A percentile compares a stretch with the other conserved stretches of the same genome.
phyloP scores from a whole-genome alignment of 2,888 invertebrate species.

The Nomada fucata region DNA sequence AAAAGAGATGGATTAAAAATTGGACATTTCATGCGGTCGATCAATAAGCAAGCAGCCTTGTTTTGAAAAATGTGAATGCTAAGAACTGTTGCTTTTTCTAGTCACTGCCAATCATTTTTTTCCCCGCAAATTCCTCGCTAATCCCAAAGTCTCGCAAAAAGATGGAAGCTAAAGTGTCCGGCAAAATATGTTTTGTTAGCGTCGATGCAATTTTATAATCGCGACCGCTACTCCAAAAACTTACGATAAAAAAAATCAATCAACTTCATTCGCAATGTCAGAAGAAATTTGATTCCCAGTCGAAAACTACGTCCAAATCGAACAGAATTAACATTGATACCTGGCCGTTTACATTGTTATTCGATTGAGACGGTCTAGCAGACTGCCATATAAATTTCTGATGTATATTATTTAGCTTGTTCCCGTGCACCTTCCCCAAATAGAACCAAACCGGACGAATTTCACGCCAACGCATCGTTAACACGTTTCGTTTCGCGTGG shows the following conservation, averaged over 20 bases:
- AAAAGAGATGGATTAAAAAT: too few species aligned
- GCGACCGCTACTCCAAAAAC: too few species aligned
- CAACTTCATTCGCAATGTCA: neutral
- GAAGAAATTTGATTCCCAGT: conserved; percentile 1
- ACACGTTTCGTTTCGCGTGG: neutral
- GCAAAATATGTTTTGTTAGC: neutral
- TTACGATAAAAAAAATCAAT: neutral
- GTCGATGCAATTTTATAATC: neutral
- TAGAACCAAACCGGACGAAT: conserved; percentile 5
- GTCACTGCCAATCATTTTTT: neutral
- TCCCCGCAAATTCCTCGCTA: neutral
- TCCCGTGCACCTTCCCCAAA: conserved; percentile 10
- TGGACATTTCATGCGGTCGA: too few species aligned
- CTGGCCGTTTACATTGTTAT: conserved; percentile 1
- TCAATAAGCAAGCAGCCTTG: too few species aligned
- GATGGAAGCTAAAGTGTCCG: neutral
- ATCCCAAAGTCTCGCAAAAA: neutral
- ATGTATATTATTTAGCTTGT: conserved; percentile 1
- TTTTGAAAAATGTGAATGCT: too few species aligned
- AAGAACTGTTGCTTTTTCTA: too few species aligned
- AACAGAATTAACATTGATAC: conserved; percentile 1
- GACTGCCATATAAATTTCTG: neutral
- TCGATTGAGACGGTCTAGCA: neutral
- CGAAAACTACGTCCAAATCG: neutral
- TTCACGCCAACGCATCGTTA: neutral